Base-by-base conservation (phyloP, 2,797 vertebrate species). In the Enteromius viviparus region DNA sequence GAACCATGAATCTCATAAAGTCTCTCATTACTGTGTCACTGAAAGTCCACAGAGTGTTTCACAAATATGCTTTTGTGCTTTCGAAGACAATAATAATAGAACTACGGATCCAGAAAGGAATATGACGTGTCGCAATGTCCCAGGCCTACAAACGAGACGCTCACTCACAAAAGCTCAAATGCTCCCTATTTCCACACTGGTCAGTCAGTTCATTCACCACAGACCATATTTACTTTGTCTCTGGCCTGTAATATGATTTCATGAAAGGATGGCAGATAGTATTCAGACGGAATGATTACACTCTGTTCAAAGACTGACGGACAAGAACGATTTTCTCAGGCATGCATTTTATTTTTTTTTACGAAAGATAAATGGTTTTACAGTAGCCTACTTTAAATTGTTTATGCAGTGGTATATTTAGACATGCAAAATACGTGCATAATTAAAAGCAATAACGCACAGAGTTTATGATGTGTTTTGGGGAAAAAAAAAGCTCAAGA, bases 31-130 rank as follows among this genome's bases (percentile, higher is more conserved):
- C 51, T 29, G 6, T 14, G 51, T 70, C 40, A 8, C 64, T 12
- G 26, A 82, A 76, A 55, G 72, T 3, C 23, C 62, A 76, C 47
- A 53, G 10, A 32, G 64, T 17, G n/a, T 26, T 37, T 42, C 14
- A 34, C 80, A 81, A 9, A 64, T 64, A 81, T 26, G 58, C 71
- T 42, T 76, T 76, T 75, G 47, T 72, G 60, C 34, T 40, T 34
- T 53, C 2, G 0, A 76, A 76, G 34, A 55, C 34, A 26, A 45
- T 0, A 1, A 74, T 21, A 66, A 76, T 76, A 51, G 34, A 76
- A 21, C 32, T 26, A 29, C 37, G 76, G 34, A 66, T 65, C 34
- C 17, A 82, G 32, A 66, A 66, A 66, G 4, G 19, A 82, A 9
- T n/a, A 23, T 74, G 29, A 51, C 14, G 2, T 60, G 9, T 66